Conservation (phyloP, 2,113 vertebrate genomes). For the Pseudolaguvia tuberculata region DNA sequence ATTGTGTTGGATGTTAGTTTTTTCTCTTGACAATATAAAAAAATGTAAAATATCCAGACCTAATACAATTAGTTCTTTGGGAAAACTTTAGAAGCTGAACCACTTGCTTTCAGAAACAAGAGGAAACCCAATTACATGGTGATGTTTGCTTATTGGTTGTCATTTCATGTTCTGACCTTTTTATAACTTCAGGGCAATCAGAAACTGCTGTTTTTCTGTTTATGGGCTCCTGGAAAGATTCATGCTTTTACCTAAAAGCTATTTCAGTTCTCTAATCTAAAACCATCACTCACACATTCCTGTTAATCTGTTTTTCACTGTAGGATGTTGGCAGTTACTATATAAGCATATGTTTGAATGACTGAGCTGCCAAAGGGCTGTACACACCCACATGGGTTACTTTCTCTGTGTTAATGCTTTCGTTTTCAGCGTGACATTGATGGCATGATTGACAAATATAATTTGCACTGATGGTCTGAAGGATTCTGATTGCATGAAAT, state of each 20-base stretch:
- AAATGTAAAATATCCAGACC: no score
- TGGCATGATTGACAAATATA: conserved; percentile 48
- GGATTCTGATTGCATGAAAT: conserved; percentile 42
- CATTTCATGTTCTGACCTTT: background rate
- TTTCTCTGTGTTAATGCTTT: conserved; percentile 30
- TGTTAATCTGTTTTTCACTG: background rate
- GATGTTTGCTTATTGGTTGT: background rate
- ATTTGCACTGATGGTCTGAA: conserved; percentile 43
- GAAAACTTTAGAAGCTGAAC: background rate
- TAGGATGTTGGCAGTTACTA: conserved; percentile 13
- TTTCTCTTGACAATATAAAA: background rate
- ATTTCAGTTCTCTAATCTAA: background rate
- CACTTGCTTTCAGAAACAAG: background rate
- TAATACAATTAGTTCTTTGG: background rate
- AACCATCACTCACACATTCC: background rate
- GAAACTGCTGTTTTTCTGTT: background rate
- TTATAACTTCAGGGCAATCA: background rate
- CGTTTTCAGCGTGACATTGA: conserved; percentile 35
- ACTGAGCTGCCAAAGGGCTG: conserved; percentile 18
- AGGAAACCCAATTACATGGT: background rate
- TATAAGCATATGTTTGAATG: conserved; percentile 4
- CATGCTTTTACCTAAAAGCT: background rate
- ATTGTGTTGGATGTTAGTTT: background rate
- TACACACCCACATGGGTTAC: conserved; percentile 25
- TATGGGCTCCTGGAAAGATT: background rate